Conservation (phyloP, 2,113 vertebrate genomes). For the Pseudois nayaur region DNA sequence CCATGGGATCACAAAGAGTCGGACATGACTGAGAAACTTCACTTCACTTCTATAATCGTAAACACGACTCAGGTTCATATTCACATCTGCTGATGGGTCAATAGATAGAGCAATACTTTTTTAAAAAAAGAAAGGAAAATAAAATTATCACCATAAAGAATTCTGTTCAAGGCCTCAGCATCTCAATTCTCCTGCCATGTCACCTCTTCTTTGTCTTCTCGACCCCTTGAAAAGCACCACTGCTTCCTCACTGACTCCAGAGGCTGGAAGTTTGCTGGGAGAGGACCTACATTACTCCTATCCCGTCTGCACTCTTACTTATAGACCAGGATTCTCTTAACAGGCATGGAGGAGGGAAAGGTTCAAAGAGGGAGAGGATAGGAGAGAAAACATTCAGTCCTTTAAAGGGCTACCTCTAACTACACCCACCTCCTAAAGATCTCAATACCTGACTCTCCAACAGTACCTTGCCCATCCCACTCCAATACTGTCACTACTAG, state of each 20-base stretch:
- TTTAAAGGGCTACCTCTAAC: not conserved
- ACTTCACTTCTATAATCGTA: not conserved
- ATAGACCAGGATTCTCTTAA: not conserved
- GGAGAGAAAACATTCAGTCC: not conserved
- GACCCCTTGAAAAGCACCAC: not conserved
- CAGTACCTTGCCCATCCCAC: not conserved
- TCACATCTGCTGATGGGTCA: not conserved
- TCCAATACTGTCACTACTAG: not conserved
- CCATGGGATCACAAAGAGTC: not conserved
- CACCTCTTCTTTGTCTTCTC: not conserved
- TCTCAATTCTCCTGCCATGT: not conserved
- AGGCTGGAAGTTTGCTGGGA: not conserved
- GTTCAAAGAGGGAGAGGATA: not conserved
- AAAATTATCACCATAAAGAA: not conserved
- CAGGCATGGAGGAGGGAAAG: not conserved
- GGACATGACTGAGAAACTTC: not conserved
- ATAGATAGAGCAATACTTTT: not conserved
- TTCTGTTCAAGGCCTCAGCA: not conserved
- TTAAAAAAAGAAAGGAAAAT: not conserved
- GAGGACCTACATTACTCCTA: not conserved
- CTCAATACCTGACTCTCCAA: not conserved
- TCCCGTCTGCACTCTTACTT: rapidly evolving
- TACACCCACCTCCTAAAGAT: not conserved
- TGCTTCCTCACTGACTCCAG: not conserved
- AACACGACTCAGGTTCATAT: not conserved